Evolutionary conservation across 2,888 invertebrate species (phyloP).

Genomic region (Phasia obesa): DNA sequence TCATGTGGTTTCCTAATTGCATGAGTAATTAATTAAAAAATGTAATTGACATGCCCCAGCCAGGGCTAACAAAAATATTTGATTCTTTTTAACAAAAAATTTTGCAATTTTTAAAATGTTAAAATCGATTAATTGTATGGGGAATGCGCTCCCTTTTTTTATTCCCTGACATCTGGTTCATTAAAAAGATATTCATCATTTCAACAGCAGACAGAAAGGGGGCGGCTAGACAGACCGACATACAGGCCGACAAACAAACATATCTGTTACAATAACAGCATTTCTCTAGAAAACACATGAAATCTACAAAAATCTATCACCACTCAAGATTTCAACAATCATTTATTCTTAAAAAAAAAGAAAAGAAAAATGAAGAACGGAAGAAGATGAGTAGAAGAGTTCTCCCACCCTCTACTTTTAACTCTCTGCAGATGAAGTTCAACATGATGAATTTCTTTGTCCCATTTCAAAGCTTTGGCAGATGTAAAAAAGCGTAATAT

Average conservation of each 20-base stretch:
- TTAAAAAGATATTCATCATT: conserved; percentile 68
- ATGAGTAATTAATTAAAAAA: too few relatives aligned
- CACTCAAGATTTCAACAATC: conserved; percentile 36
- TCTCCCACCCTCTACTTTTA: conserved; percentile 40
- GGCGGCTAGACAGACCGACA: conserved; percentile 8
- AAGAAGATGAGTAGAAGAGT: background rate
- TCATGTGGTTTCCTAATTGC: too few relatives aligned
- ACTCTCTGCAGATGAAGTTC: conserved; percentile 20
- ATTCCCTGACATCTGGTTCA: conserved; percentile 62
- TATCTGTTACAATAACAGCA: conserved; percentile 26
- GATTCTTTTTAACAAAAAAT: too few relatives aligned
- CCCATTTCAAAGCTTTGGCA: conserved; percentile 42
- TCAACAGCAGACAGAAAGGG: conserved; percentile 34
- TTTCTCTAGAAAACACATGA: conserved; percentile 16
- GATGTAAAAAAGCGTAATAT: conserved; percentile 23
- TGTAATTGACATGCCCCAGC: too few relatives aligned
- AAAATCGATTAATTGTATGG: conserved; percentile 27
- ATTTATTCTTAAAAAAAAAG: conserved; percentile 5
- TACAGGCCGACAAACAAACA: conserved; percentile 16
- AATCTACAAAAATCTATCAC: conserved; percentile 56
- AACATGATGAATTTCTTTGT: conserved; percentile 36
- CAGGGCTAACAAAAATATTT: too few relatives aligned
- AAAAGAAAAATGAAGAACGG: background rate
- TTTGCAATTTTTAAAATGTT: background rate
- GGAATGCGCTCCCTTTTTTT: background rate